Evolutionary conservation across 30 jellyfish, hydroid and myxozoan species (phyloP).

Genomic region (Euphysa ruthae): DNA sequence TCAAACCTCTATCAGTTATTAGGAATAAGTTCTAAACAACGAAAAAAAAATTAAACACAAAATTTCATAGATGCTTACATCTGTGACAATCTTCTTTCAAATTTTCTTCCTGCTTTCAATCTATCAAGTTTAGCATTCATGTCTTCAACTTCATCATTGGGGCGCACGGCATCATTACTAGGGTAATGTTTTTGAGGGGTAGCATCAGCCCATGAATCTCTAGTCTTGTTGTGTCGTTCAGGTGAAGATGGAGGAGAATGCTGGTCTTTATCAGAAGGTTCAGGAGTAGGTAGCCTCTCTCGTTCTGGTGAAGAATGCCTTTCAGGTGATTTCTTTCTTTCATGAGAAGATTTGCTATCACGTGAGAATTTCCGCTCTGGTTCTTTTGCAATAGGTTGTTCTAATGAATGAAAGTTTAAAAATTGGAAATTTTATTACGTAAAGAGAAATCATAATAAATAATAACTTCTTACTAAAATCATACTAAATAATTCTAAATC

Average conservation of each 20-base stretch:
- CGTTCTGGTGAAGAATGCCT: slow-evolving; percentile 14
- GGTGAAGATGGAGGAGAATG: slow-evolving; percentile 4
- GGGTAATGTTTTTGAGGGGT: slow-evolving; percentile 27
- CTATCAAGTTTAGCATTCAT: slow-evolving; percentile 25
- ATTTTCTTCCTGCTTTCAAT: slow-evolving; percentile 4
- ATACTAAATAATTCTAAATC: too few relatives aligned
- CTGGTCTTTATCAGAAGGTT: too few relatives aligned
- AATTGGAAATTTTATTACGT: too few relatives aligned
- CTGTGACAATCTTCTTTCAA: slow-evolving; percentile 34
- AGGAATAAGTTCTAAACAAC: not conserved
- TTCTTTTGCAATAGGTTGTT: too few relatives aligned
- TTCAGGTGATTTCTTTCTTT: too few relatives aligned
- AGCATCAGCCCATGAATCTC: slow-evolving; percentile 72
- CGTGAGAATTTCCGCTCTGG: too few relatives aligned
- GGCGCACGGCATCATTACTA: slow-evolving; percentile 40
- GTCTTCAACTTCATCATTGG: slow-evolving; percentile 3
- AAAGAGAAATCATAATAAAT: too few relatives aligned
- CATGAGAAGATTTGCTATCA: too few relatives aligned
- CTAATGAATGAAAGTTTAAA: too few relatives aligned
- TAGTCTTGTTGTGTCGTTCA: slow-evolving; percentile 33
- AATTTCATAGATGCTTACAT: slow-evolving; percentile 11
- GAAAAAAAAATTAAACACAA: not conserved
- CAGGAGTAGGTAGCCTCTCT: not conserved
- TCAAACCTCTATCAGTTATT: too few relatives aligned
- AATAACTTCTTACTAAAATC: too few relatives aligned